Evolutionary conservation across 2,797 vertebrate genomes (phyloP), one percentile per base, ranked within the genome.

Genomic region (Emys orbicularis): DNA sequence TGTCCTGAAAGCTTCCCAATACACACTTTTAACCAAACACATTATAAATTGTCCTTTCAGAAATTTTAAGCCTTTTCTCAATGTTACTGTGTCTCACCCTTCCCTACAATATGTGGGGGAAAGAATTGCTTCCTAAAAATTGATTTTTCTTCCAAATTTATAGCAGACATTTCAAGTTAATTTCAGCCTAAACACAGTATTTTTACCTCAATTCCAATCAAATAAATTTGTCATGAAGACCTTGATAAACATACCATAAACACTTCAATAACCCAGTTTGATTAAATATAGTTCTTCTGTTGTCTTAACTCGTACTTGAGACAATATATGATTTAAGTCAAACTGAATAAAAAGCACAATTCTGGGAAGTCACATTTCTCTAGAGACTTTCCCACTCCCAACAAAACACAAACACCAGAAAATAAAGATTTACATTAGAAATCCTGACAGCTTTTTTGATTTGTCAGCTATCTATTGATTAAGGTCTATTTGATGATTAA

Each of bases 401-500:
- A 2, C 0, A 0, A 8, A 21, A 8, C 29, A 15, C 29, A 23
- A 29, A 2, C 2, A 5, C 16, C 8, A 81, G 54, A 85, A 34
- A 79, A 79, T 12, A 54, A 37, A 37, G 76, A 19, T 27, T 59
- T 65, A n/a, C 59, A 79, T 61, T 37, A n/a, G 10, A 82, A 49
- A 49, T 47, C 41, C 25, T 47, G 41, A 76, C 44, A 34, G n/a
- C 31, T 37, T 29, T 27, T 74, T 44, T 59, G 79, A 53, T 54
- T 21, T 68, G 37, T 54, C 47, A 57, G 4, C 1, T 49, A 0
- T 25, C 29, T 5, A 34, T 41, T 0, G 54, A 86, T 80, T 3
- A 10, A 6, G 1, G 34, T 1, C 0, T 0, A 1, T 3, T 1
- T 34, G 21, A 89, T 57, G 23, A 57, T 19, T 6, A 88, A 52